Percentiles rank a stretch among this genome's conserved stretches.
Conservation (phyloP, 2,797 vertebrate genomes). For the Danio kyathit region DNA sequence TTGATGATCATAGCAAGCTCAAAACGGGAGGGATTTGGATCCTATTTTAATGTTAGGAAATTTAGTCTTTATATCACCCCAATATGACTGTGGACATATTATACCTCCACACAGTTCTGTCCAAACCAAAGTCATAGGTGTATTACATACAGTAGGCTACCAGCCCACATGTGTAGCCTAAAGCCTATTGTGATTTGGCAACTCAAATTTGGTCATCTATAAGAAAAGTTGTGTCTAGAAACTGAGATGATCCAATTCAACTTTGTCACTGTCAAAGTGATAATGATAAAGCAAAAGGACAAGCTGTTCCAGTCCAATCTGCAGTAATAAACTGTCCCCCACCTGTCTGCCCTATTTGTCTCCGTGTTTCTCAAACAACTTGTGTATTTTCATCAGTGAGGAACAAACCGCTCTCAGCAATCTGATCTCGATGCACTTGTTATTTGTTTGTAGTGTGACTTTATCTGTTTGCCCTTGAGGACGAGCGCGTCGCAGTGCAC, state of each 20-base stretch:
- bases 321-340: neutral
- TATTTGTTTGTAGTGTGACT: slow-evolving; percentile 15
- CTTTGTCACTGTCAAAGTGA: neutral
- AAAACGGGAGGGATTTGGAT: too few species aligned
- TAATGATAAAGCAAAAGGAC: neutral
- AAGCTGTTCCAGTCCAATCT: neutral
- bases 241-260: neutral
- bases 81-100: too few species aligned
- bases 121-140: too few species aligned
- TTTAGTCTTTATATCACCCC: too few species aligned
- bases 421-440: neutral
- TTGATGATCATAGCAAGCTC: too few species aligned
- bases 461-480: slow-evolving; percentile 36
- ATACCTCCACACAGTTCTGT: too few species aligned
- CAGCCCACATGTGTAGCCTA: too few species aligned
- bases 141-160: too few species aligned
- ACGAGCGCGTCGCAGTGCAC: neutral
- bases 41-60: too few species aligned
- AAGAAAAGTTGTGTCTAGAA: too few species aligned
- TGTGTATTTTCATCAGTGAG: neutral
- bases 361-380: neutral
- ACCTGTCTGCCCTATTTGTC: neutral
- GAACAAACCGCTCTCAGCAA: neutral
- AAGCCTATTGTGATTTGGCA: too few species aligned
- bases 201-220: too few species aligned